Evolutionary conservation across 2,888 invertebrate genomes (phyloP).

Genomic region (Dryocosmus kuriphilus): DNA sequence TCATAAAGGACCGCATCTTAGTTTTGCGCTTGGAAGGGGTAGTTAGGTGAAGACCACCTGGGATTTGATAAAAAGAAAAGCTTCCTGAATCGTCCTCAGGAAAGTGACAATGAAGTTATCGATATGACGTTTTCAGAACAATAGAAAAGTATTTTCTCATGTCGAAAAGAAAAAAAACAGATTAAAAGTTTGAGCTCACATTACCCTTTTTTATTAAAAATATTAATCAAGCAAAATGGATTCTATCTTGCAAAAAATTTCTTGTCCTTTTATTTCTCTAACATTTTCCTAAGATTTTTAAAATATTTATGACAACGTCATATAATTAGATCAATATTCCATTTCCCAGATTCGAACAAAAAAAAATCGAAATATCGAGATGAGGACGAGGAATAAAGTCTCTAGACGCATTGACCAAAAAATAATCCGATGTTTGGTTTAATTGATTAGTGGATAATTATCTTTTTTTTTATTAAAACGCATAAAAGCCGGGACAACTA

Average conservation of each 20-base stretch:
- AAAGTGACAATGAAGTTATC: slow-evolving; percentile 23
- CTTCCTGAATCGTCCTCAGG: slow-evolving; percentile 13
- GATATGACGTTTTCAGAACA: slow-evolving; percentile 2
- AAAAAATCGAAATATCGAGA: not conserved
- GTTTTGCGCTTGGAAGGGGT: slow-evolving; percentile 36
- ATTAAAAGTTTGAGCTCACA: not conserved
- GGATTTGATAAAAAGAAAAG: slow-evolving; percentile 26
- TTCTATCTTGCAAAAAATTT: not conserved
- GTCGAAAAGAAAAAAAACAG: not conserved
- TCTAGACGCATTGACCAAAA: not conserved
- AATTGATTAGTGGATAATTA: slow-evolving; percentile 43
- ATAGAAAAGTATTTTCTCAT: not conserved
- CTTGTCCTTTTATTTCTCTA: not conserved
- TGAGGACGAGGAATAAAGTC: not conserved
- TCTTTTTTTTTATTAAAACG: slow-evolving; percentile 41
- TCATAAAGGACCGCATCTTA: slow-evolving; percentile 44
- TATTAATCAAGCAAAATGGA: not conserved
- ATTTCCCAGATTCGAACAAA: not conserved
- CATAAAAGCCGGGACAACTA: slow-evolving; percentile 35
- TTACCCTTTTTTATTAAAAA: not conserved
- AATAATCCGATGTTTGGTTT: slow-evolving; percentile 26
- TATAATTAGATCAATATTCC: not conserved
- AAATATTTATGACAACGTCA: not conserved
- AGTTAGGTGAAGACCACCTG: slow-evolving; percentile 26
- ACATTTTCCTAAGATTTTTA: too few species aligned